Evolutionary conservation across 2,113 vertebrate species (phyloP).

Genomic region (Procapra przewalskii): DNA sequence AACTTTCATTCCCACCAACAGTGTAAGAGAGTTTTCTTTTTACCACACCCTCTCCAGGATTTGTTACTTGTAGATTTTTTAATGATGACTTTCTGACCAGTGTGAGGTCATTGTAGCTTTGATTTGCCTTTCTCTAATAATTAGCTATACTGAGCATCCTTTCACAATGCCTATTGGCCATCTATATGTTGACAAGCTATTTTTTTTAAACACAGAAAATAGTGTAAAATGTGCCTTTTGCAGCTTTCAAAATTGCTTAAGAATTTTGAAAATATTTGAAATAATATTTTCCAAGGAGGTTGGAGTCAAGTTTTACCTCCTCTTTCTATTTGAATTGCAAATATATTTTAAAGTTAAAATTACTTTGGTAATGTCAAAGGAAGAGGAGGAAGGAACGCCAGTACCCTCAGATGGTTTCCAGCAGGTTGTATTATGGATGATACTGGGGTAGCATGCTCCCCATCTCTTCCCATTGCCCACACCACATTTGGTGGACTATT

Average conservation of each 20-base stretch:
- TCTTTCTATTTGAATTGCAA: background rate
- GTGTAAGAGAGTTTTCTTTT: background rate
- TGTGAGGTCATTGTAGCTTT: background rate
- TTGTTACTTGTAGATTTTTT: background rate
- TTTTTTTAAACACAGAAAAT: background rate
- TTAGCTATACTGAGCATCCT: background rate
- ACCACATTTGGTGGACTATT: background rate
- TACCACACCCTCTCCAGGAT: background rate
- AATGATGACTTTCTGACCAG: background rate
- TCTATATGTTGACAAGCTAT: background rate
- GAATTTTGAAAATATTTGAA: background rate
- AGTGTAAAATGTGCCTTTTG: background rate
- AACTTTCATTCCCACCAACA: background rate
- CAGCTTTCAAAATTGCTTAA: background rate
- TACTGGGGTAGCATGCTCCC: background rate
- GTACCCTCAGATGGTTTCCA: background rate
- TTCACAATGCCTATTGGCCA: background rate
- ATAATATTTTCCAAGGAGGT: background rate
- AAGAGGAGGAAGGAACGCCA: background rate
- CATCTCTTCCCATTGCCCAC: background rate
- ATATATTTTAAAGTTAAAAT: background rate
- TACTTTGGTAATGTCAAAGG: background rate
- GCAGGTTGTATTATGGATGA: background rate
- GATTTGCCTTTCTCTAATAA: background rate
- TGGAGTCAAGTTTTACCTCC: background rate